Conservation (phyloP, 2,888 invertebrate genomes). For the Acronicta leporina region DNA sequence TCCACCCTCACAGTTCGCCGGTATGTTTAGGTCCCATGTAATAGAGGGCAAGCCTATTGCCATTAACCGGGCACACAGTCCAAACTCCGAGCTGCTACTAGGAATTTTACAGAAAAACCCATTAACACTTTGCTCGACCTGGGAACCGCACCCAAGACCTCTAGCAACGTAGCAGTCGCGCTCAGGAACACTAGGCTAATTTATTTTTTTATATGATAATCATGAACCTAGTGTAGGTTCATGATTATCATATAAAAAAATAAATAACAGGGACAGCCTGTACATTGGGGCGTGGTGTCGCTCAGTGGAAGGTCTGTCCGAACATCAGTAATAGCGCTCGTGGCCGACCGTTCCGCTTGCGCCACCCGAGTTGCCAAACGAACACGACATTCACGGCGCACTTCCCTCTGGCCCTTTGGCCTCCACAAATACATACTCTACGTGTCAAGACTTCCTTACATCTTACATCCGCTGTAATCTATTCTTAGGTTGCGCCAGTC, state of each 20-base stretch:
- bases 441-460: constrained; percentile 45
- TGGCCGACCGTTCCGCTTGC: constrained; percentile 73
- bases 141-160: no score
- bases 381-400: constrained; percentile 57
- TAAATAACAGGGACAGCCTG: constrained; percentile 61
- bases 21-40: no score
- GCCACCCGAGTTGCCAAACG: constrained; percentile 81
- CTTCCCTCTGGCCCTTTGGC: constrained; percentile 45
- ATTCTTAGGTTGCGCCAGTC: constrained; percentile 16
- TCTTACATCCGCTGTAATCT: constrained; percentile 40
- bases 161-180: no score
- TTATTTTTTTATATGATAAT: no score
- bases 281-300: constrained; percentile 68
- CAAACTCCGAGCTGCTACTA: no score
- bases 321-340: constrained; percentile 56
- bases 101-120: no score
- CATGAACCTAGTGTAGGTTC: no score
- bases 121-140: no score
- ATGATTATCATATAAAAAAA: background rate
- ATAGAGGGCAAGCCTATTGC: no score
- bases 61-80: no score
- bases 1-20: no score
- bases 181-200: no score
- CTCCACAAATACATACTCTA: constrained; percentile 30
- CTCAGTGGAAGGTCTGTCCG: constrained; percentile 51